Base-by-base conservation (phyloP, 2,888 invertebrate species). In the Doris montereyensis region DNA sequence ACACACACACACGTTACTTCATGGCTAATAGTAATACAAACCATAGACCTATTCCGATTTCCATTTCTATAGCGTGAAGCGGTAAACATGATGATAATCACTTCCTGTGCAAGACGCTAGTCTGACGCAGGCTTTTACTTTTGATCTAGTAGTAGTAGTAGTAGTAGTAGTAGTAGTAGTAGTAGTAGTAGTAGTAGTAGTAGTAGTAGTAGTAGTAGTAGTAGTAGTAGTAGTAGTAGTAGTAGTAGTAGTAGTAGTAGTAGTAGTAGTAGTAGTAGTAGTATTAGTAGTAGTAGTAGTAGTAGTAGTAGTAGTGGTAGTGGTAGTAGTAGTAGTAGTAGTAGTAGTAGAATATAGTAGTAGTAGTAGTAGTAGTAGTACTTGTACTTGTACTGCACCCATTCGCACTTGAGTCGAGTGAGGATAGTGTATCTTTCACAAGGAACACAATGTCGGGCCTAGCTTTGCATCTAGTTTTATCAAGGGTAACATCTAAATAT, bases 101-200 rank as follows among this genome's bases (percentile, higher is more conserved):
- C n/a, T n/a, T n/a, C n/a, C n/a, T n/a, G n/a, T n/a, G n/a, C n/a
- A n/a, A n/a, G n/a, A n/a, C n/a, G n/a, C n/a, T n/a, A n/a, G n/a
- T n/a, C n/a, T n/a, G n/a, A n/a, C n/a, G n/a, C n/a, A n/a, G n/a
- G n/a, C n/a, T n/a, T n/a, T n/a, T n/a, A n/a, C n/a, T n/a, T n/a
- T n/a, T n/a, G n/a, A n/a, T n/a, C n/a, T 62, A 62, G 62, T 62
- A 62, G 62, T 62, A 62, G 62, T 62, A 62, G 62, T 62, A 62
- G 62, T 62, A 62, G 62, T 62, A 62, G 62, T 62, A 62, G 62
- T 62, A 62, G 62, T 62, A 62, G 62, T 62, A 62, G 62, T 62
- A 62, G 62, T 62, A 62, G 62, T 62, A 62, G 62, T 62, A 62
- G 62, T 62, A 62, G 62, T 62, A 62, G 62, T 62, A 62, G 62